A percentile compares a stretch with the other conserved stretches of the same genome.
Evolutionary conservation across 2,113 vertebrate genomes (phyloP).

Genomic region (Tauraco erythrolophus): DNA sequence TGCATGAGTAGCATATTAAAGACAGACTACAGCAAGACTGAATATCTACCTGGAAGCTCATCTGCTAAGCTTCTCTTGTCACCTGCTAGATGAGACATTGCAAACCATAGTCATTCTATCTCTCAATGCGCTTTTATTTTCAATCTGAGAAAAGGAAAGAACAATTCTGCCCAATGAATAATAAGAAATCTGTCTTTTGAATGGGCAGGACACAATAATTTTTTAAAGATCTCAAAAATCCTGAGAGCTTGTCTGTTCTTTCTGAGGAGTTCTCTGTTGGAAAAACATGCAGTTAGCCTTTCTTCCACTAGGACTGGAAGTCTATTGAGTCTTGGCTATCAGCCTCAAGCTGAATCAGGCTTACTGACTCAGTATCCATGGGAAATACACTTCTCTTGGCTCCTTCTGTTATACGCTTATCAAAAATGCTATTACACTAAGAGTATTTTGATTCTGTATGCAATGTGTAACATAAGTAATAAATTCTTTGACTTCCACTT

Average conservation of each 20-base stretch:
- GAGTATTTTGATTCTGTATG: neutral
- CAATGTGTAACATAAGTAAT: neutral
- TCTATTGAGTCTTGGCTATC: neutral
- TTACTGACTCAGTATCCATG: neutral
- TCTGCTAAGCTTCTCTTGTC: neutral
- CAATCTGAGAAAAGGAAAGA: neutral
- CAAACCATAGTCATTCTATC: neutral
- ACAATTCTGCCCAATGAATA: neutral
- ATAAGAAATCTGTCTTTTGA: neutral
- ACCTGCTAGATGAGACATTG: neutral
- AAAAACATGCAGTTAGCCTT: neutral
- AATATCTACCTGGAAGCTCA: neutral
- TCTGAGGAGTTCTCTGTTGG: neutral
- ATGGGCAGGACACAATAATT: neutral
- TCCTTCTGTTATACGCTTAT: neutral
- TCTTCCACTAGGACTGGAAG: neutral
- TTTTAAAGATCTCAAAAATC: neutral
- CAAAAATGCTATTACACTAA: neutral
- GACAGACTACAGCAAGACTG: neutral
- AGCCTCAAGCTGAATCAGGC: neutral
- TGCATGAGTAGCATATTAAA: neutral
- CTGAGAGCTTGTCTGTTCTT: neutral
- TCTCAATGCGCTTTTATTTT: neutral
- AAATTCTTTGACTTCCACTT: neutral
- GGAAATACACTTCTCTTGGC: neutral